Base-by-base conservation (phyloP, 2,113 vertebrate genomes). In the Cynopterus brachyotis region DNA sequence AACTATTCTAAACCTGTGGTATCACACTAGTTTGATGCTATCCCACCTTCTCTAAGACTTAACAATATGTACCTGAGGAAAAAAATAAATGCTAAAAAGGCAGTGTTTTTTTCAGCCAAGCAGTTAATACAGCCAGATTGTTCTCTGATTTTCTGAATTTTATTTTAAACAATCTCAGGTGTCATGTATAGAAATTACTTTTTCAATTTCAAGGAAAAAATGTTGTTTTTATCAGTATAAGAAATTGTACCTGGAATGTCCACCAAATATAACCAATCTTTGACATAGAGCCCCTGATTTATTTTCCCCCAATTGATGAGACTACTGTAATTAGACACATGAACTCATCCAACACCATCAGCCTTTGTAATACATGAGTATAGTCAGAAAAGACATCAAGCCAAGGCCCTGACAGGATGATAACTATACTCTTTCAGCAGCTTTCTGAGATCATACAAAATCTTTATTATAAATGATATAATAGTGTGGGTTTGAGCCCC, bases 101-200 rank as follows among this genome's bases (percentile, higher is more conserved):
- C 11, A 82, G 8, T 91, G 9, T 8, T 93, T 78, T 93, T 78
- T 60, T 57, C 9, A 91, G 66, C 6, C 45, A 91, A 76, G 72
- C 62, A 87, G 17, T 72, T 57, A 75, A 84, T 16, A 2, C 24
- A 40, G 3, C 2, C 12, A 30, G 75, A 42, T 17, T 73, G 8
- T 79, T 91, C 24, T 72, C 66, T 50, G 20, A 32, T 85, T 59
- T 94, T 60, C 60, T 91, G 67, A 94, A 80, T 93, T 97, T 84
- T 13, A 78, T 81, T 92, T 94, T 59, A 91, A 59, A 50, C 62
- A 7, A 91, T 62, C 8, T 73, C 26, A 73, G 35, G 1, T 85
- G 9, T 88, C 53, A 57, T 66, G 5, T 45, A 32, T 16, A 92
- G 9, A 89, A 85, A 82, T 53, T 72, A 28, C 4, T 57, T 53